A percentile compares a stretch with the other conserved stretches of the same genome.
Evolutionary conservation across 1,140 invertebrate genomes (phyloP).

Genomic region (Cherax quadricarinatus): DNA sequence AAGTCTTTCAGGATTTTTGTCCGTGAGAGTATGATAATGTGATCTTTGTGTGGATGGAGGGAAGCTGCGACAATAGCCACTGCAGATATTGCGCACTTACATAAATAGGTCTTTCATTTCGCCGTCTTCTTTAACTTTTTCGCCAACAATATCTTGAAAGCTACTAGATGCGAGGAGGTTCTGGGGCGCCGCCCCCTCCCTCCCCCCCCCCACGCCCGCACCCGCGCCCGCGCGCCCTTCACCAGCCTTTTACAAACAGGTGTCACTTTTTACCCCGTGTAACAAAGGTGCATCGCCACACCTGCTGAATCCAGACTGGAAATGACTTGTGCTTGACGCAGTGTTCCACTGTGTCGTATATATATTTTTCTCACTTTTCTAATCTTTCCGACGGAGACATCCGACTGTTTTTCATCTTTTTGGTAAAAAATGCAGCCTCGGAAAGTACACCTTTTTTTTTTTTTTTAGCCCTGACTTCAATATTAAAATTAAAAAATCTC

Average conservation of each 20-base stretch:
- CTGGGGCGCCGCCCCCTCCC: no score
- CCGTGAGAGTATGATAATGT: slow-evolving; percentile 66
- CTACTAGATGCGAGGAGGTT: neutral
- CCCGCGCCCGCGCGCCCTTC: neutral
- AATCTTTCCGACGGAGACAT: neutral
- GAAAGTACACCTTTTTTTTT: no score
- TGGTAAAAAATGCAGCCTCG: no score
- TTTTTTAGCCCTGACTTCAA: no score
- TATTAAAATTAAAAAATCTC: no score
- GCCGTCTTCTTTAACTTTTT: slow-evolving; percentile 46
- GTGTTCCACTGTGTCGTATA: neutral
- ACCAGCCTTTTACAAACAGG: slow-evolving; percentile 16
- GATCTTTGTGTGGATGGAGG: slow-evolving; percentile 67
- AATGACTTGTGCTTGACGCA: neutral
- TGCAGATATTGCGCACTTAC: slow-evolving; percentile 70
- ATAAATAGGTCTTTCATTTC: slow-evolving; percentile 66
- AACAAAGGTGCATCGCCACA: neutral
- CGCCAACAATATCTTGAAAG: slow-evolving; percentile 65
- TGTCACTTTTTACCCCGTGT: slow-evolving; percentile 18
- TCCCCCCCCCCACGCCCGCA: no score
- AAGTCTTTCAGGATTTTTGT: slow-evolving; percentile 54
- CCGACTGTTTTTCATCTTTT: neutral
- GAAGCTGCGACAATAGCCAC: slow-evolving; percentile 60
- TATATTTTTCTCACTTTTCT: slow-evolving; percentile 13
- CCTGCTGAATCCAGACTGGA: neutral